Base-by-base conservation (phyloP, 2,888 invertebrate genomes). In the Siphonodentalium dalli region DNA sequence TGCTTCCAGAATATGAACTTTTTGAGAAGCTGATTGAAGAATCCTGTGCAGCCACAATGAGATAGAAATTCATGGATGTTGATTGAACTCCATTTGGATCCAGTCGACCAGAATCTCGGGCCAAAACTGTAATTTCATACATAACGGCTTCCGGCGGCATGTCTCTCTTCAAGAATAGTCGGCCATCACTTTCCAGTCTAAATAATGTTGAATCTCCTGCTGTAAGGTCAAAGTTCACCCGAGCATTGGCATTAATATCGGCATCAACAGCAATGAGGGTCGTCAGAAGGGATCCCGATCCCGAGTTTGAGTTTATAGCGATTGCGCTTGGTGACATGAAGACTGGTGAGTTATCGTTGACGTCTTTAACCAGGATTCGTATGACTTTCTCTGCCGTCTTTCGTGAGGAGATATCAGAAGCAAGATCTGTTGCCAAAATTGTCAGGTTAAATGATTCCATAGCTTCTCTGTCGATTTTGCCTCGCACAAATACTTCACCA, bases 381-480 rank as follows among this genome's bases (percentile, higher is more conserved):
- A 94, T 92, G 11, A 92, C 83, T 82, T 95, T 95, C 77, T 94
- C 93, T 0, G 94, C 91, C 2, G 92, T 92, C 35, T 92, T 83
- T 60, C 92, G 86, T 1, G 85, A 83, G 4, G 88, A 86, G 11
- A 86, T 85, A 1, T 90, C 89, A 63, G 88, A 86, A 0, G 94
- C 94, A 80, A 90, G 89, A 82, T 97, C 96, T 5, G 91, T 91
- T 1, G 96, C 96, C 0, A 90, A 89, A 2, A 97, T 91, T 1
- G 91, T 92, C 70, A 97, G 85, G 57, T 91, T 87, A 77, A 93
- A 96, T 0, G 91, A 91, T 74, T 93, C 92, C 47, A 91, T 89
- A 51, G 88, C 87, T 83, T 97, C 96, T 59, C 95, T 87, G 81
- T 97, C 96, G 68, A 97, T 92, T 13, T 91, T 91, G 39, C 96